Evolutionary conservation across 2,888 invertebrate genomes (phyloP).

Genomic region (Lottia gigantea): DNA sequence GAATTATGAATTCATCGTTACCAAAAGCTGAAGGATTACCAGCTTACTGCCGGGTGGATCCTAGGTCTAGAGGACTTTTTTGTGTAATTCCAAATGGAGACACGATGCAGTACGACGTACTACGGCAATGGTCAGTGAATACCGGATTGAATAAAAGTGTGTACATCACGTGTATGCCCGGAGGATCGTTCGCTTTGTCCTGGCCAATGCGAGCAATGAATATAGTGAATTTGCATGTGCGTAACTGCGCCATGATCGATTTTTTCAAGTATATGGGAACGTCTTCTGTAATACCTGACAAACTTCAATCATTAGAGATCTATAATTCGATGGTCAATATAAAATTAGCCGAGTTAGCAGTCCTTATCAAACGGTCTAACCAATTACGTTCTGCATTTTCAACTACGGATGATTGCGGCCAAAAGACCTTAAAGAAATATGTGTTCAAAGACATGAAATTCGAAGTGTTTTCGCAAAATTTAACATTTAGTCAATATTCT

Average conservation of each 20-base stretch:
- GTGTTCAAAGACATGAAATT: background rate
- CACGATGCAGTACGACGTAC: background rate
- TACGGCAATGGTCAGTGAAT: background rate
- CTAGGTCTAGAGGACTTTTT: background rate
- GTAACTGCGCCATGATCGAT: background rate
- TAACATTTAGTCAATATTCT: background rate
- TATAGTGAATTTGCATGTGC: background rate
- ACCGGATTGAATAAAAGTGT: background rate
- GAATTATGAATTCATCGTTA: too few species aligned
- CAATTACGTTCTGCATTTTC: background rate
- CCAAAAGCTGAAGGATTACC: background rate
- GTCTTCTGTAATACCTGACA: background rate
- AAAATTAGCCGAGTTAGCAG: background rate
- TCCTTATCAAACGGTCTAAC: background rate
- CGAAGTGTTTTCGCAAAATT: background rate
- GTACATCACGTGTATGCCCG: background rate
- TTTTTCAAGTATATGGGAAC: background rate
- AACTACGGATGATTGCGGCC: background rate
- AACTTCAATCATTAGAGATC: background rate
- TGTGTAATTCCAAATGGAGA: background rate
- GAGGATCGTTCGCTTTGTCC: background rate
- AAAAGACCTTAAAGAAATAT: background rate
- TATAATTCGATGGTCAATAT: background rate
- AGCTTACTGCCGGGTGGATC: background rate
- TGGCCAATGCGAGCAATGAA: background rate